A percentile compares a stretch with the other conserved stretches of the same genome.
phyloP scores from a whole-genome alignment of 2,113 vertebrate genomes.

The Platichthys stellatus region DNA sequence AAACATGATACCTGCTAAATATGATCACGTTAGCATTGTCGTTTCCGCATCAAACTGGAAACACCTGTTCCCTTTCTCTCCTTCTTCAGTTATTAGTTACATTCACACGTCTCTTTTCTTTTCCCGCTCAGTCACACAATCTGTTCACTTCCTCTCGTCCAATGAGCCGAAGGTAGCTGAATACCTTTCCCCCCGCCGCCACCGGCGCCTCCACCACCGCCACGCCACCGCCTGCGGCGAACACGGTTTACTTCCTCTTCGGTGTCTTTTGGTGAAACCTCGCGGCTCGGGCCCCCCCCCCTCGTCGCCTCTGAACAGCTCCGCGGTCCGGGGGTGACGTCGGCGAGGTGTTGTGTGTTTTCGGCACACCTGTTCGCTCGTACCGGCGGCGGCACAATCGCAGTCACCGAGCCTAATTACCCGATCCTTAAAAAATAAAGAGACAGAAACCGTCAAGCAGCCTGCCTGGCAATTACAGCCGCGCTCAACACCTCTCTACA shows the following conservation, averaged over 20 bases:
- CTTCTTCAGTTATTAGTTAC: conserved; percentile 27
- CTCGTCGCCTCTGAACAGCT: conserved; percentile 32
- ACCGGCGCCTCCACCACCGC: neutral
- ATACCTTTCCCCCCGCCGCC: neutral
- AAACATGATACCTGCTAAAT: neutral
- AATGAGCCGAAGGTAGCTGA: conserved; percentile 39
- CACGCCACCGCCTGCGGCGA: conserved; percentile 14
- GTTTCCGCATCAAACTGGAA: too few relatives aligned
- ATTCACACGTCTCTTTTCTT: conserved; percentile 42
- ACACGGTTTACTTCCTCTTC: conserved; percentile 26
- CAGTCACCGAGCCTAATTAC: conserved; percentile 80
- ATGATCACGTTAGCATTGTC: neutral
- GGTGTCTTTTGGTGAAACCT: conserved; percentile 35
- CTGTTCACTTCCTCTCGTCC: conserved; percentile 46
- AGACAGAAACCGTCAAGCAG: conserved; percentile 73
- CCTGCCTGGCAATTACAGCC: conserved; percentile 78
- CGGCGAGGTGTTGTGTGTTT: conserved; percentile 31
- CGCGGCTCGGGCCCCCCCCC: neutral
- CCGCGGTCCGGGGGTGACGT: conserved; percentile 58
- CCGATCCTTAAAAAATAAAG: conserved; percentile 81
- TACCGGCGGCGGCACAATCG: conserved; percentile 47
- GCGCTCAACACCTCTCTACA: conserved; percentile 77
- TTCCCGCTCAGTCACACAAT: conserved; percentile 21
- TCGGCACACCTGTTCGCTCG: conserved; percentile 74
- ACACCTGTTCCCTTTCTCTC: neutral